Conservation (phyloP, 2,888 invertebrate genomes). For the Pachliopta kotzebuea region DNA sequence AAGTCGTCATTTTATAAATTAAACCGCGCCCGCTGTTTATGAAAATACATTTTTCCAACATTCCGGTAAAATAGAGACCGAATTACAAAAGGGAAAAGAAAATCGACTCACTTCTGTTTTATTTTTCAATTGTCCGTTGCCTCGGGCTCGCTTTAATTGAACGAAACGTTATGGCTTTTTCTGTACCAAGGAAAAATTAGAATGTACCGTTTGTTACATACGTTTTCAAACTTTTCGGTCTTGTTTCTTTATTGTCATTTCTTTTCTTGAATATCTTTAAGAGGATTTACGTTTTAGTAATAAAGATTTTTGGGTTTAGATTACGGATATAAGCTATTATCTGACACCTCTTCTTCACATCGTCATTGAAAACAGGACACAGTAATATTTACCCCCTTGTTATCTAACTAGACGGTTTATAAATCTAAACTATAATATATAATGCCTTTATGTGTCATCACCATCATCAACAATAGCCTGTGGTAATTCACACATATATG, state of each 20-base stretch:
- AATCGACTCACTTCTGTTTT: constrained; percentile 16
- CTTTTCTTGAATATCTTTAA: too few species aligned
- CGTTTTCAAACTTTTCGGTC: not conserved
- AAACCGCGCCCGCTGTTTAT: not conserved
- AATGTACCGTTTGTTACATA: constrained; percentile 1
- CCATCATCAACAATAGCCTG: too few species aligned
- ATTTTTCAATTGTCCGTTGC: constrained; percentile 22
- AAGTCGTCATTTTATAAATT: not conserved
- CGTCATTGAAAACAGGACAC: too few species aligned
- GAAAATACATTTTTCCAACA: constrained; percentile 4
- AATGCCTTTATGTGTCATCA: too few species aligned
- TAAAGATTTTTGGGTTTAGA: too few species aligned
- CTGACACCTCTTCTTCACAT: too few species aligned
- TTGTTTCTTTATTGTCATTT: not conserved
- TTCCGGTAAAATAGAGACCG: constrained; percentile 1
- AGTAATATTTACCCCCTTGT: too few species aligned
- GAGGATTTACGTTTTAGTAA: too few species aligned
- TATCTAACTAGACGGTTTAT: too few species aligned
- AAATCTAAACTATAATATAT: too few species aligned
- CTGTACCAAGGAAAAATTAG: constrained; percentile 5
- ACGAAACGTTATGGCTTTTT: constrained; percentile 21
- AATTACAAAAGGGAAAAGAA: constrained; percentile 13
- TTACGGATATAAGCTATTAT: too few species aligned
- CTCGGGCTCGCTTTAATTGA: constrained; percentile 25
- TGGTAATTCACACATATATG: too few species aligned